Conservation (phyloP, 2,888 invertebrate species). For the Tenthredo mesomela region DNA sequence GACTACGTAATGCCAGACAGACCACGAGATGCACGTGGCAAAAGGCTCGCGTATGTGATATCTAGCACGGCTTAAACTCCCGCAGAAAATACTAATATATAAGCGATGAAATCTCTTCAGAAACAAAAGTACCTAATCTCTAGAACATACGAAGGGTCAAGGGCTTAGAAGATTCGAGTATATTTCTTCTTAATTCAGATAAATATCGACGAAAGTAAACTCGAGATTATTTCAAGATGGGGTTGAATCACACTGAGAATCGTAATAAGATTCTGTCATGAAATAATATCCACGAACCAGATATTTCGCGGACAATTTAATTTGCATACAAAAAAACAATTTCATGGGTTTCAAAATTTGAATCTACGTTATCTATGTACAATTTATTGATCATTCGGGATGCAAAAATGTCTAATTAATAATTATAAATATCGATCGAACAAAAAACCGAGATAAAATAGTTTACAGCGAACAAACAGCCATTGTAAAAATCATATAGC, state of each 20-base stretch:
- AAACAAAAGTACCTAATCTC: neutral
- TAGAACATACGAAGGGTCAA: neutral
- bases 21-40: slow-evolving; percentile 18
- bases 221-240: neutral
- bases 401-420: neutral
- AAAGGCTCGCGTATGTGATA: neutral
- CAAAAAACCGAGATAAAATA: neutral
- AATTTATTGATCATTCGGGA: neutral
- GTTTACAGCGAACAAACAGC: neutral
- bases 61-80: neutral
- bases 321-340: neutral
- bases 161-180: neutral
- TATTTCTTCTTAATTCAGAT: neutral
- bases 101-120: neutral
- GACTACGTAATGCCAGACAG: slow-evolving; percentile 23
- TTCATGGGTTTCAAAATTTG: neutral
- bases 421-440: neutral
- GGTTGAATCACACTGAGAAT: neutral
- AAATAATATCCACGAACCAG: neutral
- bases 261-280: neutral
- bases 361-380: neutral
- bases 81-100: neutral
- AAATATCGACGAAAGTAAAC: neutral
- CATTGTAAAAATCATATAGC: neutral
- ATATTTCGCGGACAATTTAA: neutral